phyloP scores from a whole-genome alignment of 1,140 invertebrate genomes.

The Eupeodes corollae region DNA sequence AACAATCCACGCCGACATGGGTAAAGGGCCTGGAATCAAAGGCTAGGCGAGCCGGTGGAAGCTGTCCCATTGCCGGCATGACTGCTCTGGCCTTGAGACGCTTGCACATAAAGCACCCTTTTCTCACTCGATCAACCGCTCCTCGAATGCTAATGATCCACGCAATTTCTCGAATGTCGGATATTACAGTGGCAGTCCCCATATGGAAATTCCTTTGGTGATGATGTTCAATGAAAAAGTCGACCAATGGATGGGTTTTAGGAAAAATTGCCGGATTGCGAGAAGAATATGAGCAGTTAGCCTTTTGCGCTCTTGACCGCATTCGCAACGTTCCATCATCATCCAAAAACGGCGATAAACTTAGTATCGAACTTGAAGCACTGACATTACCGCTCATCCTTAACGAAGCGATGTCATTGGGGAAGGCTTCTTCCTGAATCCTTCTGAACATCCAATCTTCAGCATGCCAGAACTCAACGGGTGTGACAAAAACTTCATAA shows the following conservation, averaged over 20 bases:
- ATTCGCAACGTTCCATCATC: too few relatives aligned
- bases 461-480: too few relatives aligned
- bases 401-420: too few relatives aligned
- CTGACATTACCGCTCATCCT: too few relatives aligned
- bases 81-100: background rate
- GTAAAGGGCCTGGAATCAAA: slow-evolving; percentile 13
- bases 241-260: background rate
- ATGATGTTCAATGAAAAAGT: background rate
- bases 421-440: too few relatives aligned
- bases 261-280: background rate
- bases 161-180: slow-evolving; percentile 3
- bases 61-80: slow-evolving; percentile 8
- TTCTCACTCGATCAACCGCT: background rate
- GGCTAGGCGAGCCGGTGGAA: slow-evolving; percentile 12
- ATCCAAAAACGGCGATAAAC: too few relatives aligned
- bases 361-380: too few relatives aligned
- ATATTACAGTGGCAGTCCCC: background rate
- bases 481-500: background rate
- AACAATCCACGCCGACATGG: slow-evolving; percentile 5
- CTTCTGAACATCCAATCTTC: too few relatives aligned
- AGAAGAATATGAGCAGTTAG: background rate
- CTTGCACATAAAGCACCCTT: slow-evolving; percentile 1
- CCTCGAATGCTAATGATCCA: slow-evolving; percentile 9
- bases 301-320: background rate
- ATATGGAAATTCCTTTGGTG: background rate